Evolutionary conservation across 2,797 vertebrate species (phyloP).

Genomic region (Crenuchus spilurus): DNA sequence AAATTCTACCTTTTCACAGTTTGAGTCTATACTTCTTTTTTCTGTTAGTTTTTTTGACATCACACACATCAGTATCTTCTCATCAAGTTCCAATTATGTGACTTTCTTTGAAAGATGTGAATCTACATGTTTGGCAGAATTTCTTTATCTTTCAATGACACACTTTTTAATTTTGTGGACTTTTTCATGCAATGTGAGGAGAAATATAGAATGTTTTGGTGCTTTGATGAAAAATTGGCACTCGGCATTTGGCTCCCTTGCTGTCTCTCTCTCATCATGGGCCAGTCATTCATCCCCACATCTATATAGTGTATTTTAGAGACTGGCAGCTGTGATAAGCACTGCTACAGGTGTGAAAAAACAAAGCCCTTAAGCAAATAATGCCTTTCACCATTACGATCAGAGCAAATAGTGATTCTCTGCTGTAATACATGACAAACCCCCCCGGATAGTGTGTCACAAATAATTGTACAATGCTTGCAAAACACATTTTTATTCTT

Average conservation of each 20-base stretch:
- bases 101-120: background rate
- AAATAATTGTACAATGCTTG: background rate
- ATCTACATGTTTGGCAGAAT: too few species aligned
- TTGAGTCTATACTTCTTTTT: too few species aligned
- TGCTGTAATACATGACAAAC: background rate
- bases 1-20: too few species aligned
- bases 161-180: too few species aligned
- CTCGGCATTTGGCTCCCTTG: background rate
- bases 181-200: too few species aligned
- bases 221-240: background rate
- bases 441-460: background rate
- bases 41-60: too few species aligned
- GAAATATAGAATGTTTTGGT: background rate
- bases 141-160: too few species aligned
- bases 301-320: constrained; percentile 1
- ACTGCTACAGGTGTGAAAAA: background rate
- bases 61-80: too few species aligned
- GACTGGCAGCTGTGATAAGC: constrained; percentile 3
- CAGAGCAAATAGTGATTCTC: background rate
- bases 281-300: background rate
- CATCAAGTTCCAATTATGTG: too few species aligned
- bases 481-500: constrained; percentile 1
- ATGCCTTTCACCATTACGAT: too few species aligned
- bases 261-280: background rate
- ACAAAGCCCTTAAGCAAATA: background rate